Percentiles rank a stretch among this genome's conserved stretches.
Evolutionary conservation across 2,888 invertebrate genomes (phyloP).

Genomic region (Cephonodes hylas): DNA sequence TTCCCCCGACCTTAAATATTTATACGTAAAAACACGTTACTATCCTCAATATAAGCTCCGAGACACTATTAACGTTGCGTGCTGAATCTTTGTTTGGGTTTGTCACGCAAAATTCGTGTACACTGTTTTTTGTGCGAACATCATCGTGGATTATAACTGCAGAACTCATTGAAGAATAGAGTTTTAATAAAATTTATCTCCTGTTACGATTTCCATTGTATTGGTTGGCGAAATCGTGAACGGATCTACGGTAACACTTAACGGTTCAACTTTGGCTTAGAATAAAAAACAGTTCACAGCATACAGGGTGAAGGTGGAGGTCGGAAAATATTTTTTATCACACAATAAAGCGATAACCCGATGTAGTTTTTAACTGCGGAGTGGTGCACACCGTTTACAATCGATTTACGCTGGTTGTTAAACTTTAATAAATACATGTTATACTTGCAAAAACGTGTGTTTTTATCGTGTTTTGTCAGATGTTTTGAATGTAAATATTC

Average conservation of each 20-base stretch:
- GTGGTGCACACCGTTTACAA: neutral
- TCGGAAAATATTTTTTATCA: constrained; percentile 13
- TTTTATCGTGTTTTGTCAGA: neutral
- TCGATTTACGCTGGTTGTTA: neutral
- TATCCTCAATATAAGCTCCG: neutral
- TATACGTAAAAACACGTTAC: neutral
- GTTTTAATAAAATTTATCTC: constrained; percentile 46
- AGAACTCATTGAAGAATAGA: constrained; percentile 33
- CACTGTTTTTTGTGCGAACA: constrained; percentile 21
- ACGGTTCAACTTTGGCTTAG: constrained; percentile 75
- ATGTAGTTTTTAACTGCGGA: neutral
- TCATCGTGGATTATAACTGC: constrained; percentile 16
- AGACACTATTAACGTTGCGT: neutral
- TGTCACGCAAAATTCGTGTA: constrained; percentile 24
- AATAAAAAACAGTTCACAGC: constrained; percentile 32
- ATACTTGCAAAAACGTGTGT: neutral
- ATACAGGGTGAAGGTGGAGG: constrained; percentile 32
- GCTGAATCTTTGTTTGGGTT: neutral
- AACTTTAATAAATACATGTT: neutral
- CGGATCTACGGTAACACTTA: constrained; percentile 51
- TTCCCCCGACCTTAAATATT: too few relatives aligned
- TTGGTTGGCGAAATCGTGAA: constrained; percentile 57
- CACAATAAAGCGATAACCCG: neutral
- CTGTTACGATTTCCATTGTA: constrained; percentile 53
- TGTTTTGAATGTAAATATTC: neutral